phyloP scores from a whole-genome alignment of 2,113 vertebrate species.

The Tauraco erythrolophus region DNA sequence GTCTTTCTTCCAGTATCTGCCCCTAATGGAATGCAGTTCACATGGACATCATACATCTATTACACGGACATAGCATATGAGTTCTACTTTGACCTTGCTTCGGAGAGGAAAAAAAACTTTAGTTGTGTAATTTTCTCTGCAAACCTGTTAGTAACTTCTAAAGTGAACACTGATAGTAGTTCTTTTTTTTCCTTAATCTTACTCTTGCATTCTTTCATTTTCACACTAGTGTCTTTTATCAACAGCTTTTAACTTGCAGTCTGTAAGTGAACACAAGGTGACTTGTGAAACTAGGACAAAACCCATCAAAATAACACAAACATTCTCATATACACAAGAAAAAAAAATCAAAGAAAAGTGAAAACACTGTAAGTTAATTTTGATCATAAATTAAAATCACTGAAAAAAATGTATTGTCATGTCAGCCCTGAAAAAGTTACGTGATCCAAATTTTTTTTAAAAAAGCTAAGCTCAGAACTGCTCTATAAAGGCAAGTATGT shows the following conservation, averaged over 20 bases:
- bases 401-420: neutral
- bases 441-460: neutral
- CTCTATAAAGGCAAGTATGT: neutral
- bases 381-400: neutral
- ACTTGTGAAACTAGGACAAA: neutral
- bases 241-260: neutral
- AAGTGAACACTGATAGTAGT: neutral
- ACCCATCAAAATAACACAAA: neutral
- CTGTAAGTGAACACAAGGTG: neutral
- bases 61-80: fast-evolving
- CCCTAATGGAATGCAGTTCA: neutral
- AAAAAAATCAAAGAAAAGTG: neutral
- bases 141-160: neutral
- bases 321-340: neutral
- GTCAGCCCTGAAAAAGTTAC: neutral
- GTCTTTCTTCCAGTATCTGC: neutral
- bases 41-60: neutral
- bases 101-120: neutral
- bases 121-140: neutral
- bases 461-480: neutral
- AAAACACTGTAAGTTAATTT: neutral
- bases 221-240: neutral
- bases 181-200: neutral
- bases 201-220: neutral
- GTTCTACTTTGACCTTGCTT: neutral